Evolutionary conservation across 2,888 invertebrate species (phyloP), one percentile per base, ranked within the genome.

Genomic region (Cerastis rubricosa): DNA sequence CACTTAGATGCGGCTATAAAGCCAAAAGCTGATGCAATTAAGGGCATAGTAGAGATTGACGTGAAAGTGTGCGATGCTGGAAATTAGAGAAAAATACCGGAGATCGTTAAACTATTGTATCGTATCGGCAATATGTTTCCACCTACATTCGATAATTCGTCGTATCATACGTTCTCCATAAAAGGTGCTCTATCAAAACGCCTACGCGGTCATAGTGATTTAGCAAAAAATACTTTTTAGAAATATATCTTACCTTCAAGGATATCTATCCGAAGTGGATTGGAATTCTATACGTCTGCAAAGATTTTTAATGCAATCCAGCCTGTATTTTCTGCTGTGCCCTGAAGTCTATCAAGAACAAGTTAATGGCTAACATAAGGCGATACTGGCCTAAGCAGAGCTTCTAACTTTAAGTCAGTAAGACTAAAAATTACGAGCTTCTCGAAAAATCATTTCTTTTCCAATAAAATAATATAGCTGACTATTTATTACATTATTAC

Each of bases 1-100:
- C 74, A 77, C 59, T 71, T 72, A 45, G 71, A 74, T 69, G 68
- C 65, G 69, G 74, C 72, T 64, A 78, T 78, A 78, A 74, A 85
- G 22, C 59, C 70, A 70, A 80, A 79, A 75, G 45, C 40, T 40
- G 47, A 49, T 66, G 72, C 72, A 81, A 88, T 88, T 84, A 88
- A 81, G 87, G 85, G 83, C 87, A 81, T 68, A 22, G 25, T 14
- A 75, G 67, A 80, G 64, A 80, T 81, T 74, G 71, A 66, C 73
- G 80, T 71, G 88, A 87, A 88, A 88, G 88, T 87, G 80, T 78
- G 64, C 64, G 73, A 81, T 80, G 49, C 43, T 67, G 80, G 76
- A 83, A 84, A 80, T 83, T 83, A 70, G 35, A 83, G 78, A 79
- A 79, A 82, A 78, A 82, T 71, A n/a, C 73, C 61, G 47, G 63